phyloP scores from a whole-genome alignment of 37 sponge, comb jelly and placozoan species.

The Crambe crambe region DNA sequence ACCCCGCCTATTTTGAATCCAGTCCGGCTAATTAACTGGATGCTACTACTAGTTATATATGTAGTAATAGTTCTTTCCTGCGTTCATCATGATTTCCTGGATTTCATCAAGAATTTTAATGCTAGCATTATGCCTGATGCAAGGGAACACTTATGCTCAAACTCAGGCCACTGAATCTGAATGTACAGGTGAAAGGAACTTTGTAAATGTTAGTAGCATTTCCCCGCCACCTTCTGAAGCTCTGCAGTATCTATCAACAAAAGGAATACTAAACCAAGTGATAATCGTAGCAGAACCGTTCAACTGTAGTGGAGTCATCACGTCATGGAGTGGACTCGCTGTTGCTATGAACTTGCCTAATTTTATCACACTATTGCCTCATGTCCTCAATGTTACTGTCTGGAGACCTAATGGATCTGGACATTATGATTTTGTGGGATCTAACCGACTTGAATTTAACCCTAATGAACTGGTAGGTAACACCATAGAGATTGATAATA shows the following conservation, averaged over 20 bases:
- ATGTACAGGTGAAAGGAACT: background rate
- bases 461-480: background rate
- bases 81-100: too few relatives aligned
- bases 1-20: too few relatives aligned
- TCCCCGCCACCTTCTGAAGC: background rate
- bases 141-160: too few relatives aligned
- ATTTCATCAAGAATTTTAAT: too few relatives aligned
- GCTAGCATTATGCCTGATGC: too few relatives aligned
- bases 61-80: too few relatives aligned
- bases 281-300: slow-evolving; percentile 31
- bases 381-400: slow-evolving; percentile 17
- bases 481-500: background rate
- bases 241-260: background rate
- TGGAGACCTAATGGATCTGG: slow-evolving; percentile 29
- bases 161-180: too few relatives aligned
- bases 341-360: background rate
- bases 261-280: background rate
- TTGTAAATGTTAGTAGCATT: background rate
- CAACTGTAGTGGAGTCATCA: slow-evolving; percentile 42
- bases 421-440: slow-evolving; percentile 12
- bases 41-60: too few relatives aligned
- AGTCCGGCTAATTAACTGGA: too few relatives aligned
- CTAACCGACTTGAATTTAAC: background rate
- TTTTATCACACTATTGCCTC: background rate
- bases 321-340: slow-evolving; percentile 30